A percentile compares a stretch with the other conserved stretches of the same genome.
These are phyloP conservation scores for Rhinopomastus cyanomelas DNA, from an alignment of 2,113 vertebrate species.

Conservation along the genomic window DNA sequence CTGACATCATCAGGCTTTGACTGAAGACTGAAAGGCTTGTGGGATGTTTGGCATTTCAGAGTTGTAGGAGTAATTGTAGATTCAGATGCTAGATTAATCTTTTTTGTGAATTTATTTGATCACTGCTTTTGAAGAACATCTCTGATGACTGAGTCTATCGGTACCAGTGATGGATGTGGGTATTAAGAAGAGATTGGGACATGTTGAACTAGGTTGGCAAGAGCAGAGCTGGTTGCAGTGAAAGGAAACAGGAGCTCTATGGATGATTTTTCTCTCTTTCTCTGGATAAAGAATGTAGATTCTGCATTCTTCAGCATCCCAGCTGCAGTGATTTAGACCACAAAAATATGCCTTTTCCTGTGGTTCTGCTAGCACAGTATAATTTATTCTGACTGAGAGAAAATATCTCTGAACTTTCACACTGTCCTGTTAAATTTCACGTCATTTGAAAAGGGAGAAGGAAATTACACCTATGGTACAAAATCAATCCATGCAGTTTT, in stretches of 20 bases:
- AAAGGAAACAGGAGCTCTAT: background rate
- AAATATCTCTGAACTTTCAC: background rate
- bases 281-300: background rate
- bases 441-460: background rate
- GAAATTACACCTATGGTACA: background rate
- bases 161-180: background rate
- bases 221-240: background rate
- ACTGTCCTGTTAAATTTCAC: slow-evolving; percentile 6
- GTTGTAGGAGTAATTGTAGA: background rate
- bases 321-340: background rate
- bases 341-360: background rate
- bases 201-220: background rate
- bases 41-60: background rate
- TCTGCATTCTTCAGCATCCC: background rate
- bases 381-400: slow-evolving; percentile 31
- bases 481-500: background rate
- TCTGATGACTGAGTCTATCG: background rate
- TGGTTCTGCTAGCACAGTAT: background rate
- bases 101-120: background rate
- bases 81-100: background rate
- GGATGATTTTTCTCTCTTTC: background rate
- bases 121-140: background rate
- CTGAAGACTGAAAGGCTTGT: background rate
- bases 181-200: background rate
- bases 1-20: background rate